Evolutionary conservation across 2,888 invertebrate species (phyloP).

Genomic region (Lasioglossum zephyrum): DNA sequence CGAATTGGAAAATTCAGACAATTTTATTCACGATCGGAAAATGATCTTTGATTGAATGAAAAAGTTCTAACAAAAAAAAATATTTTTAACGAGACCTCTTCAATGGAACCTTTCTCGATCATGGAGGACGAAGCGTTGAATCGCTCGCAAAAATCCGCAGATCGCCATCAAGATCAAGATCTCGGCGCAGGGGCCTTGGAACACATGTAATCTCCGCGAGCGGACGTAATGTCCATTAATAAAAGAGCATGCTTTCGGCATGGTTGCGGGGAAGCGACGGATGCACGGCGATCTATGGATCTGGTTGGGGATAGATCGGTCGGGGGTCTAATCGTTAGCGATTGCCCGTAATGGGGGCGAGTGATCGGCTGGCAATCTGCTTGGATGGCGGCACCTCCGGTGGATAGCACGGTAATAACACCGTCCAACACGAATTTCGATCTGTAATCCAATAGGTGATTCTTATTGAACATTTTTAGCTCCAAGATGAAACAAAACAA

Average conservation of each 20-base stretch:
- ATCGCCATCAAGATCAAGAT: conserved; percentile 12
- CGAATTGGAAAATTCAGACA: not conserved
- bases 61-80: not conserved
- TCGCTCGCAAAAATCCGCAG: conserved; percentile 8
- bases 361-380: conserved; percentile 16
- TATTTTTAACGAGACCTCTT: not conserved
- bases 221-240: conserved; percentile 61
- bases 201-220: conserved; percentile 50
- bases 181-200: conserved; percentile 1
- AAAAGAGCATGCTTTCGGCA: conserved; percentile 47
- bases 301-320: conserved; percentile 14
- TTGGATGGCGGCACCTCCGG: conserved; percentile 38
- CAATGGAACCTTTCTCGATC: not conserved
- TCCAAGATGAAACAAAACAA: not conserved
- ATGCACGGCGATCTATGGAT: conserved; percentile 29
- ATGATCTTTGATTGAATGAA: not conserved
- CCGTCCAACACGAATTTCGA: not conserved
- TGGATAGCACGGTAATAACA: conserved; percentile 62
- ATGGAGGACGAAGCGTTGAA: not conserved
- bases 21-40: not conserved
- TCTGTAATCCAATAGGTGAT: not conserved
- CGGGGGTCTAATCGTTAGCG: conserved; percentile 56
- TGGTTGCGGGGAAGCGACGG: conserved; percentile 26
- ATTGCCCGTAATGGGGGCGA: conserved; percentile 30
- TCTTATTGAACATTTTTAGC: not conserved